Evolutionary conservation across 2,888 invertebrate species (phyloP).

Genomic region (Anodontia alba): DNA sequence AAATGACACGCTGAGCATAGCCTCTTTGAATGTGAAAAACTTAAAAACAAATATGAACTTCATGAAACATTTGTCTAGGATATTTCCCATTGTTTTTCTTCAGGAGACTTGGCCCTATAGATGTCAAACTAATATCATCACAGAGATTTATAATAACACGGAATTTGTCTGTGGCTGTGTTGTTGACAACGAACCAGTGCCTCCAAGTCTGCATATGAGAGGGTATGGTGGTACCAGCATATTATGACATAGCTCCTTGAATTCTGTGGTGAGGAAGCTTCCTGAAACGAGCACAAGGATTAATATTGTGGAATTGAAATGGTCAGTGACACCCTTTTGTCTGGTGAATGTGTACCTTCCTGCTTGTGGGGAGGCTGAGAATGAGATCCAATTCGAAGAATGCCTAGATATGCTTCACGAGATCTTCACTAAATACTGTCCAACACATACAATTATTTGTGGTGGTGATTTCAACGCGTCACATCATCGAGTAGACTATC

Average conservation of each 20-base stretch:
- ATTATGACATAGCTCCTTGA: neutral
- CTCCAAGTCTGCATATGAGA: neutral
- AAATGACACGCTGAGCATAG: neutral
- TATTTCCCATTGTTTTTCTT: constrained; percentile 1
- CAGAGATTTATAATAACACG: neutral
- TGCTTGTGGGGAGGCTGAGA: neutral
- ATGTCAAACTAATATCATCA: neutral
- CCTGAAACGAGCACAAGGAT: neutral
- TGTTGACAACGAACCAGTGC: neutral
- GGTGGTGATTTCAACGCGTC: neutral
- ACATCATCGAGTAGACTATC: neutral
- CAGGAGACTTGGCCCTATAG: neutral
- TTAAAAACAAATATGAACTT: constrained; percentile 1
- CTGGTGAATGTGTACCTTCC: neutral
- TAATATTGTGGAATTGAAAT: neutral
- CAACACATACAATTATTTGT: neutral
- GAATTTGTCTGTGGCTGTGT: neutral
- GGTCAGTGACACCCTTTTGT: neutral
- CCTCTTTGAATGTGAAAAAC: neutral
- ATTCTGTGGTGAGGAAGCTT: neutral
- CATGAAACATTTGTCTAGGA: neutral
- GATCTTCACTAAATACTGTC: neutral
- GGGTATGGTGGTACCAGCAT: neutral
- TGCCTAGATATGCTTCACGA: neutral
- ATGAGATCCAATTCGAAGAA: neutral